Evolutionary conservation across 2,113 vertebrate species (phyloP).

Genomic region (Mormyrus iriodes): DNA sequence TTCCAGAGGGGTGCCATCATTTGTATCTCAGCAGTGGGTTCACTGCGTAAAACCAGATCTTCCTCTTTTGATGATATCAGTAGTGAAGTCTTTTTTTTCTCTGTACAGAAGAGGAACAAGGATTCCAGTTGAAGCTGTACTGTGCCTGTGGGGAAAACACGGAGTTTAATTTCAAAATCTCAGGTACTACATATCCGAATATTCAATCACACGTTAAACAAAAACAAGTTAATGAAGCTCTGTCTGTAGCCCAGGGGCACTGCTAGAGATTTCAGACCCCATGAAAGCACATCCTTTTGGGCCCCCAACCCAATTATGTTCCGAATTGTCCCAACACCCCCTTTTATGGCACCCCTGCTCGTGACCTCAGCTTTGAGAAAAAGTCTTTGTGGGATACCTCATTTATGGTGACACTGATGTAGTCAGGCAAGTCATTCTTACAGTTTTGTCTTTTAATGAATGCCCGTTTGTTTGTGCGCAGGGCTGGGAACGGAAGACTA

Average conservation of each 20-base stretch:
- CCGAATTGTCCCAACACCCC: neutral
- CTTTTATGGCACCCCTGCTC: neutral
- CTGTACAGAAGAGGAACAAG: slow-evolving; percentile 43
- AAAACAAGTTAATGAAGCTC: neutral
- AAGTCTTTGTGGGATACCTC: neutral
- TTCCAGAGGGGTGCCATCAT: neutral
- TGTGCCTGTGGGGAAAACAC: slow-evolving; percentile 45
- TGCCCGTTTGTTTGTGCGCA: slow-evolving; percentile 21
- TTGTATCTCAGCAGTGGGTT: neutral
- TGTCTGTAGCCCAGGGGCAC: no score
- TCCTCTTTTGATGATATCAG: neutral
- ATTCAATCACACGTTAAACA: neutral
- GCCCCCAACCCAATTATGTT: neutral
- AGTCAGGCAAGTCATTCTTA: neutral
- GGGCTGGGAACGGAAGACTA: slow-evolving; percentile 27
- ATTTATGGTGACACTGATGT: neutral
- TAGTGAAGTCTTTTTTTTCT: neutral
- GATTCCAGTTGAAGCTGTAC: slow-evolving; percentile 52
- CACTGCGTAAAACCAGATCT: no score
- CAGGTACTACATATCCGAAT: slow-evolving; percentile 18
- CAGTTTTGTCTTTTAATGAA: neutral
- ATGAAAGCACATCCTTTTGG: neutral
- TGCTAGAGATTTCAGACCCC: neutral
- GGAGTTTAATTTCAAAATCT: slow-evolving; percentile 20
- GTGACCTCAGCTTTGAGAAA: neutral